Base-by-base conservation (phyloP, 2,888 invertebrate species). In the Colostygia pectinataria region DNA sequence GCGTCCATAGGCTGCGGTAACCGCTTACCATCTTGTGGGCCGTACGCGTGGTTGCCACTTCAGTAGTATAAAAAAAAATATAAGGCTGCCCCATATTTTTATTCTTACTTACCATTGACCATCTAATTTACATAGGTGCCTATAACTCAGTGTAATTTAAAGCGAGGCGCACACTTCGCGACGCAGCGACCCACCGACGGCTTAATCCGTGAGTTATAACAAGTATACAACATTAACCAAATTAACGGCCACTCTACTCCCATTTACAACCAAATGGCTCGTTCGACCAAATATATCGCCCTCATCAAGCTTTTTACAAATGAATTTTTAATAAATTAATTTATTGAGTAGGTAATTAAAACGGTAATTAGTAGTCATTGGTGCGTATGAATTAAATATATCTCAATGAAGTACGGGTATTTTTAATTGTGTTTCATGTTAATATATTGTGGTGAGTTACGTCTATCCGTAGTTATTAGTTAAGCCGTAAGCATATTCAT, bases 321-420 rank as follows among this genome's bases (percentile, higher is more conserved):
- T 82, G 77, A 82, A 79, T 83, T 77, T 86, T 86, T 81, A 82
- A 84, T 78, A 77, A 83, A 86, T 85, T 81, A 83, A 87, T 88
- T 83, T 86, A 87, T 82, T 66, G 68, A 31, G 39, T 31, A 31
- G 72, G 74, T 79, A 72, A 85, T 85, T 85, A 80, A 78, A 77
- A 74, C 62, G 65, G 15, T 79, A 81, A 84, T 86, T 81, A 80
- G 72, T 78, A 74, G 74, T 79, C 74, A 71, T 75, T 68, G 72
- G 74, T 61, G 51, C 63, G 71, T 64, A 53, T 50, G 52, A 46
- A 54, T 55, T 43, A 55, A 55, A 56, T 56, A 56, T 56, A 55
- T 56, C 49, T 50, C 52, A 58, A 58, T 57, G 47, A 56, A 53
- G 43, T 53, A 47, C 39, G 41, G 47, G 53, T 48, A 47, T 40